Evolutionary conservation across 2,113 vertebrate species (phyloP).

Genomic region (Zosterops japonicus): DNA sequence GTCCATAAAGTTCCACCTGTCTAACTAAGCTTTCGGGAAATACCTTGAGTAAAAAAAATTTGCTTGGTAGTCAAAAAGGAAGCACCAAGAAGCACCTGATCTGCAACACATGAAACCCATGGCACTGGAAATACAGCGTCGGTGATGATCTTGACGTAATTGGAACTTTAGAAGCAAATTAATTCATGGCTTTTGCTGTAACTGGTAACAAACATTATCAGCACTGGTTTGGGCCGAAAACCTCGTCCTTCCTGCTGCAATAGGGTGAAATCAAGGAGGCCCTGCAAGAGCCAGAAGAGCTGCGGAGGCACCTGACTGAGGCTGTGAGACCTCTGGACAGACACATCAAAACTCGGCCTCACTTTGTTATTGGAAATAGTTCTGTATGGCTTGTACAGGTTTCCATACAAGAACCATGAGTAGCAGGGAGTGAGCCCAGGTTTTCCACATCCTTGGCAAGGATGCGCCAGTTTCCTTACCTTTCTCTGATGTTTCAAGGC

Average conservation of each 20-base stretch:
- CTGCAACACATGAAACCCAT: accelerated
- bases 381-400: background rate
- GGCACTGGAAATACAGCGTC: background rate
- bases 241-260: background rate
- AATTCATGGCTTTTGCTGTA: background rate
- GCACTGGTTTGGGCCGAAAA: background rate
- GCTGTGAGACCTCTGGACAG: accelerated
- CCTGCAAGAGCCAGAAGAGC: background rate
- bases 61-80: background rate
- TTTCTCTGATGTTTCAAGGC: background rate
- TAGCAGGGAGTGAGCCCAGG: background rate
- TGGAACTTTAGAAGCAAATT: background rate
- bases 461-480: background rate
- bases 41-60: background rate
- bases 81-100: background rate
- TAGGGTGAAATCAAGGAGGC: background rate
- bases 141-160: background rate
- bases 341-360: background rate
- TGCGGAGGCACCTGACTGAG: background rate
- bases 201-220: background rate
- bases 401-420: background rate
- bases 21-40: background rate
- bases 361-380: background rate
- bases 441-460: background rate
- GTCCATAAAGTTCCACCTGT: background rate